Percentiles rank a stretch among this genome's conserved stretches.
Conservation (phyloP, 2,797 vertebrate species). For the Epinephelus coioides region DNA sequence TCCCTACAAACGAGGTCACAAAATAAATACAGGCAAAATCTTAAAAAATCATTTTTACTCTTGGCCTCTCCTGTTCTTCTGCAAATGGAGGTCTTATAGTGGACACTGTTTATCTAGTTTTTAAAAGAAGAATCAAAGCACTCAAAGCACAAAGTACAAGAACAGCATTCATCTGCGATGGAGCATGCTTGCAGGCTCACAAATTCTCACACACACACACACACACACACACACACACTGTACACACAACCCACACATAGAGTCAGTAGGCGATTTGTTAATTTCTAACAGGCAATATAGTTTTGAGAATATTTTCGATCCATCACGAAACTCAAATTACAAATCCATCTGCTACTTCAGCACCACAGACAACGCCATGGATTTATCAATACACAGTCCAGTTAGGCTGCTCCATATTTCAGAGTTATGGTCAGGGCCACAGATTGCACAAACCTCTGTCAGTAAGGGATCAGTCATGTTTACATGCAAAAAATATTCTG, state of each 20-base stretch:
- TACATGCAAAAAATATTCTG: no score
- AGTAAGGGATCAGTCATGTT: no score
- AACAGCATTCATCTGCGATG: slow-evolving; percentile 29
- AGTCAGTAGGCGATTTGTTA: no score
- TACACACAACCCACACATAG: slow-evolving; percentile 12
- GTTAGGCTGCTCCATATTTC: no score
- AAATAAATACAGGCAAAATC: not conserved
- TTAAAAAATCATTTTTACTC: not conserved
- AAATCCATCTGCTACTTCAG: no score
- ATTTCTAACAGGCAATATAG: no score
- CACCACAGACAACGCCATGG: no score
- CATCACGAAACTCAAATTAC: no score
- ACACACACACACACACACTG: not conserved
- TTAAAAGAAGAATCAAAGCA: slow-evolving; percentile 20
- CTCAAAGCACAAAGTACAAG: slow-evolving; percentile 16
- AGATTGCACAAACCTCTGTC: no score
- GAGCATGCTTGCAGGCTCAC: slow-evolving; percentile 51
- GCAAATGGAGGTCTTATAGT: not conserved
- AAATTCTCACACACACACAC: slow-evolving; percentile 20
- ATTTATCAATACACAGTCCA: not conserved
- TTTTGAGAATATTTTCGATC: no score
- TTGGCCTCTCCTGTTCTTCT: slow-evolving; percentile 15
- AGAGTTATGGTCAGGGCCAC: no score
- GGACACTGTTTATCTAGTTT: slow-evolving; percentile 2
- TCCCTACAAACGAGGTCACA: not conserved